A percentile compares a stretch with the other conserved stretches of the same genome.
phyloP scores from a whole-genome alignment of 2,888 invertebrate genomes.

The Melipona bicolor region DNA sequence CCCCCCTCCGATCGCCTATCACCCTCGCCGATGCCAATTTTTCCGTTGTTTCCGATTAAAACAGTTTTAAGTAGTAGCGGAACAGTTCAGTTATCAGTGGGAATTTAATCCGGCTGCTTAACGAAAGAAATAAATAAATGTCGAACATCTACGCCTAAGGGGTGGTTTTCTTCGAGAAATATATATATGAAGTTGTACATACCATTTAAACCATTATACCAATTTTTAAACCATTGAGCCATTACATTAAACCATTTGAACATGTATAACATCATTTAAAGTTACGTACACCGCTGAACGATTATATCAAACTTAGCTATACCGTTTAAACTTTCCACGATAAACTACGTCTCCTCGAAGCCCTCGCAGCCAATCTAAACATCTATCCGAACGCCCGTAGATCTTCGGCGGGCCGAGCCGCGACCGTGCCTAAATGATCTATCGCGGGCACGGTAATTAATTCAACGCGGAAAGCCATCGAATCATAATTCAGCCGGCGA shows the following conservation, averaged over 20 bases:
- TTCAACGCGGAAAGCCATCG: constrained; percentile 16
- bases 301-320: background rate
- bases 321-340: background rate
- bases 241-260: too few species aligned
- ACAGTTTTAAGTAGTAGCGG: background rate
- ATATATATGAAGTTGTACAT: too few species aligned
- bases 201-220: too few species aligned
- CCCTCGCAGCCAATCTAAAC: background rate
- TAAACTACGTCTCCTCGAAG: background rate
- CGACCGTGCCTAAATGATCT: background rate
- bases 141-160: too few species aligned
- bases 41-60: constrained; percentile 33
- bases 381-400: background rate
- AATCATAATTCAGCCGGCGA: constrained; percentile 34
- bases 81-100: background rate
- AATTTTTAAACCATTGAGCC: too few species aligned
- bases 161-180: too few species aligned
- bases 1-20: constrained; percentile 51
- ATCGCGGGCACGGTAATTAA: constrained; percentile 30
- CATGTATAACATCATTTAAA: too few species aligned
- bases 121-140: background rate
- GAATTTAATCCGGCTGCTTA: background rate
- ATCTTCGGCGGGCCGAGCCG: background rate
- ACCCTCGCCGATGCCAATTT: constrained; percentile 36
- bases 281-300: too few species aligned